Percentiles rank a stretch among this genome's conserved stretches.
Evolutionary conservation across 2,113 vertebrate genomes (phyloP).

Genomic region (Dicrurus megarhynchus): DNA sequence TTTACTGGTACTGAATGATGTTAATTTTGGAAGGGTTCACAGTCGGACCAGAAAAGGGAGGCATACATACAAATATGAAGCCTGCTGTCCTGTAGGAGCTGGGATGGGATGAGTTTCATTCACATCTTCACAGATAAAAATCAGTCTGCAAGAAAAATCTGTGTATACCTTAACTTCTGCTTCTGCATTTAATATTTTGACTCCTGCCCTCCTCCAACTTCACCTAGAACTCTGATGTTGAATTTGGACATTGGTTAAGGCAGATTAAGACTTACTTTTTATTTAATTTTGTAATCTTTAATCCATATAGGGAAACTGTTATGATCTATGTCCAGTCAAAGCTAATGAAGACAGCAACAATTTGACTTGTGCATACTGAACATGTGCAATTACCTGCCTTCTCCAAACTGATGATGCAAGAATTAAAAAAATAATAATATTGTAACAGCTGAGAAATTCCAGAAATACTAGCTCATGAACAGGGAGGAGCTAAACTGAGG

Average conservation of each 20-base stretch:
- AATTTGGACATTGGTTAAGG: neutral
- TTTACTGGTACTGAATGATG: neutral
- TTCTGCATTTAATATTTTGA: neutral
- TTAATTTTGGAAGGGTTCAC: conserved; percentile 40
- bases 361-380: neutral
- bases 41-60: neutral
- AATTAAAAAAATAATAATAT: neutral
- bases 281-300: neutral
- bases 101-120: neutral
- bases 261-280: neutral
- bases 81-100: neutral
- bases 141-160: neutral
- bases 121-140: neutral
- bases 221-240: neutral
- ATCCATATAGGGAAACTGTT: neutral
- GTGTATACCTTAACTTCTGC: neutral
- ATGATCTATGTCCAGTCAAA: neutral
- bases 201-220: neutral
- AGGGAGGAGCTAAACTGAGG: neutral
- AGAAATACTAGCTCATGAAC: neutral
- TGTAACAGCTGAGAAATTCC: neutral
- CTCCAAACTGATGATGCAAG: neutral
- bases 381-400: neutral
- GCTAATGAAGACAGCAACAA: neutral
- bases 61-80: neutral